Percentiles rank a stretch among this genome's conserved stretches.
Conservation (phyloP, 2,797 vertebrate genomes). For the Cirrhinus molitorella region DNA sequence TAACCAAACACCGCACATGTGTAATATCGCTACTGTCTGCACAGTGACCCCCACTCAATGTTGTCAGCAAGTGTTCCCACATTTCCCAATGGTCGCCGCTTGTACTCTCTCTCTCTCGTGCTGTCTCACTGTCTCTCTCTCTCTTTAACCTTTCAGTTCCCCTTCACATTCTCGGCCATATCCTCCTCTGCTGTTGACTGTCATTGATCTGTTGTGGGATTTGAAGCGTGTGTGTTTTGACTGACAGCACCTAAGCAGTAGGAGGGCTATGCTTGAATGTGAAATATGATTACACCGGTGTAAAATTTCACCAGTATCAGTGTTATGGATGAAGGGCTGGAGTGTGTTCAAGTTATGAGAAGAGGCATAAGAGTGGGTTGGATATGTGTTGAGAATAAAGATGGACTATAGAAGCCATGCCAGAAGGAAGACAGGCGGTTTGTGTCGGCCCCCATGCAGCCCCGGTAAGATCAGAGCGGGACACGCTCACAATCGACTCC, state of each 20-base stretch:
- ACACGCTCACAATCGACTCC: not conserved
- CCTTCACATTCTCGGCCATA: not conserved
- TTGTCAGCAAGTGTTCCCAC: slow-evolving; percentile 12
- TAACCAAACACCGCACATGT: not conserved
- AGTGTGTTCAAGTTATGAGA: slow-evolving; percentile 15
- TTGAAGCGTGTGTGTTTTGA: not conserved
- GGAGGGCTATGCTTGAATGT: slow-evolving; percentile 29
- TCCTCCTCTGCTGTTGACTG: not conserved
- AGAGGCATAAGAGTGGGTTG: not conserved
- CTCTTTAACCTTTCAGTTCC: not conserved
- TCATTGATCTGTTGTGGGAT: slow-evolving; percentile 13
- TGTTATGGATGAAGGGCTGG: slow-evolving; percentile 24
- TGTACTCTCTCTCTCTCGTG: not conserved
- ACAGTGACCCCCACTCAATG: not conserved
- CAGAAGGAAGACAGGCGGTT: not conserved
- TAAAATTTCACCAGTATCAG: not conserved
- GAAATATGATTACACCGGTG: slow-evolving; percentile 39
- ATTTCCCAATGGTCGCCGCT: not conserved
- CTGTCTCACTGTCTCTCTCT: not conserved
- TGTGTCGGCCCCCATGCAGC: slow-evolving; percentile 22
- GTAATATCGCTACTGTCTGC: slow-evolving; percentile 9
- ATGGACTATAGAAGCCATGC: slow-evolving; percentile 54
- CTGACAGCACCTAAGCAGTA: slow-evolving; percentile 15
- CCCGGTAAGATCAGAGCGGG: slow-evolving; percentile 40
- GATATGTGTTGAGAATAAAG: slow-evolving; percentile 11